Base-by-base conservation (phyloP, 2,113 vertebrate genomes). In the Chunga burmeisteri region DNA sequence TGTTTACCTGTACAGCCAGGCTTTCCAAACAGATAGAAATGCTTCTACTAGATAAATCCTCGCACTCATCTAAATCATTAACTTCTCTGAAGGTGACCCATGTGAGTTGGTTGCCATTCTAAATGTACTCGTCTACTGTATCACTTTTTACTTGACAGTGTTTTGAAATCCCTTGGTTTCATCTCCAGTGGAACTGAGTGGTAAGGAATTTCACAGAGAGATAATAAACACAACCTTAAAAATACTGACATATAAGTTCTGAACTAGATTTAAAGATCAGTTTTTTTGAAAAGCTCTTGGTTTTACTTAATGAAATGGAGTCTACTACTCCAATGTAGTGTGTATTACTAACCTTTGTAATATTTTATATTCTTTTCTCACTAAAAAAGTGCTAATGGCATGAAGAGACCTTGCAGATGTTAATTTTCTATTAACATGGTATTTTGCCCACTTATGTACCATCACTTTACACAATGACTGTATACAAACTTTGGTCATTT, bases 241-340 rank as follows among this genome's bases (percentile, higher is more conserved):
- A 67, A 40, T 26, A 46, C 17, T 49, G 23, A 47, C 1, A 25
- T 26, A 19, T 0, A 15, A 17, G 6, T 73, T 73, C 18, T 73
- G 4, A 72, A 63, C 14, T 36, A n/a, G 8, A 23, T 23, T 80
- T 73, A 36, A 81, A 66, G 12, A 46, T 66, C 8, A 38, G 1
- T 0, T 20, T 62, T 38, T 52, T 40, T 27, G 0, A 7, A 50
- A 66, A 66, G 16, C 3, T 58, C 10, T 71, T 75, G 4, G 0
- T 81, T 75, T 88, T 62, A 3, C 22, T 15, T 68, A 55, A 68
- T 34, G 10, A 63, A 63, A 46, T 4, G 10, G 4, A 56, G 32
- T 56, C 11, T 40, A 16, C 11, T 38, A 12, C 3, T 29, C 4
- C 7, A 18, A 2, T 53, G 9, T 10, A 23, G 2, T 12, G 4